A percentile compares a stretch with the other conserved stretches of the same genome.
phyloP scores from a whole-genome alignment of 2,113 vertebrate genomes.

The Mohoua ochrocephala region DNA sequence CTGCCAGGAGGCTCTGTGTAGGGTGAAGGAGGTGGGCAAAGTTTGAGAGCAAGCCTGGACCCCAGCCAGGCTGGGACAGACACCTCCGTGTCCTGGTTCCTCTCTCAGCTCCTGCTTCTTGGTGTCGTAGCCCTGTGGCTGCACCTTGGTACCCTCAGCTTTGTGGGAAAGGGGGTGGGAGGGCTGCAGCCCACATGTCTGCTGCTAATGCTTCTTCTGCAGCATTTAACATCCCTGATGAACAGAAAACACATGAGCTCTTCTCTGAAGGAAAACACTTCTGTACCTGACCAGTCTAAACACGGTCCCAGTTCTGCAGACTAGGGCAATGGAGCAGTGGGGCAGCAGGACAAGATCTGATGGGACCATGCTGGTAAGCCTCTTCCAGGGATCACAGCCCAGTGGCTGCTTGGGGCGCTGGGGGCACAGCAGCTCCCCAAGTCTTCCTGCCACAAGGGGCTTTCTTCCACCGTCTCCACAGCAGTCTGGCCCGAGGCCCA shows the following conservation, averaged over 20 bases:
- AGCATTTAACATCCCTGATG: background rate
- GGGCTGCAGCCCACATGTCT: background rate
- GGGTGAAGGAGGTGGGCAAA: background rate
- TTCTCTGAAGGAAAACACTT: background rate
- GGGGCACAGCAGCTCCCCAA: background rate
- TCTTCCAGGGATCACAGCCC: background rate
- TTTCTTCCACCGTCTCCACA: background rate
- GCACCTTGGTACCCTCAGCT: background rate
- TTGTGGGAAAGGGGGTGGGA: background rate
- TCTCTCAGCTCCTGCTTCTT: background rate
- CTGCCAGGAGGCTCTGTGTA: background rate
- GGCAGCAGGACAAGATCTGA: background rate
- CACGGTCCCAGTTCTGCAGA: background rate
- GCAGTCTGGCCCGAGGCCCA: background rate
- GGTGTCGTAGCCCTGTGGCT: background rate
- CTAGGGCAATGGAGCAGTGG: background rate
- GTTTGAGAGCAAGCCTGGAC: background rate
- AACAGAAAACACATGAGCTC: background rate
- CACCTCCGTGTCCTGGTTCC: fast-evolving
- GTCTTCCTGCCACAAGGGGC: background rate
- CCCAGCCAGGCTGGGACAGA: background rate
- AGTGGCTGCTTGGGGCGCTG: fast-evolving
- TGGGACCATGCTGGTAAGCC: no score
- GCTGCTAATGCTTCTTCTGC: background rate
- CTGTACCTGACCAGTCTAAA: background rate